phyloP scores from a whole-genome alignment of 1,140 invertebrate species.

The Musca vetustissima region DNA sequence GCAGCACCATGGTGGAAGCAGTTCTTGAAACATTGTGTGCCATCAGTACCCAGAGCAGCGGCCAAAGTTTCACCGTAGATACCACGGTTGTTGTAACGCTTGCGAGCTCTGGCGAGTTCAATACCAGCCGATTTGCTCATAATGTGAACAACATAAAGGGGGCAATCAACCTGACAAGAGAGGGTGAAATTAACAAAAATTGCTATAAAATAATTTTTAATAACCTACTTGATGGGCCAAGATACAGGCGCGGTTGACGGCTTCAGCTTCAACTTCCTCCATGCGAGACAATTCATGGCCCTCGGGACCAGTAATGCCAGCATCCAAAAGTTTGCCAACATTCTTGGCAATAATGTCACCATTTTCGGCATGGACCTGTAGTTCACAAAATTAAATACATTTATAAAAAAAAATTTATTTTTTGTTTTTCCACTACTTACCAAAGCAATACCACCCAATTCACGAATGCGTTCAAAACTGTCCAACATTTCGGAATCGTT shows the following conservation, averaged over 20 bases:
- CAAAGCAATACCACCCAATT: constrained; percentile 82
- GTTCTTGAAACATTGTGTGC: constrained; percentile 45
- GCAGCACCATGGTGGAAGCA: constrained; percentile 50
- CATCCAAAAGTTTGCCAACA: constrained; percentile 78
- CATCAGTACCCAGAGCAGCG: constrained; percentile 65
- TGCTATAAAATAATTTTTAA: constrained; percentile 5
- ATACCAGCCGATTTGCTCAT: constrained; percentile 74
- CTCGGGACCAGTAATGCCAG: constrained; percentile 94
- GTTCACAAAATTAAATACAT: no score
- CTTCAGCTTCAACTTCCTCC: constrained; percentile 97
- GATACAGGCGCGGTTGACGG: constrained; percentile 89
- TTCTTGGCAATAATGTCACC: constrained; percentile 92
- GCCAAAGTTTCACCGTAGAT: constrained; percentile 82
- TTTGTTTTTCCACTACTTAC: constrained; percentile 46
- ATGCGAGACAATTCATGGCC: constrained; percentile 93
- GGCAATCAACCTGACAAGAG: constrained; percentile 44
- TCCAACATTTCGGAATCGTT: constrained; percentile 86
- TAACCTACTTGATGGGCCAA: constrained; percentile 84
- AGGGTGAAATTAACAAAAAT: background rate
- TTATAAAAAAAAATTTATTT: background rate
- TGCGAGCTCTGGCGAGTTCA: constrained; percentile 60
- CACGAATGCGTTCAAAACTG: constrained; percentile 77
- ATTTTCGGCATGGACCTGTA: constrained; percentile 87
- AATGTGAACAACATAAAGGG: constrained; percentile 75
- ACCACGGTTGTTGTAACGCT: constrained; percentile 53